A percentile compares a stretch with the other conserved stretches of the same genome.
Conservation (phyloP, 2,113 vertebrate genomes). For the Otus sunia region DNA sequence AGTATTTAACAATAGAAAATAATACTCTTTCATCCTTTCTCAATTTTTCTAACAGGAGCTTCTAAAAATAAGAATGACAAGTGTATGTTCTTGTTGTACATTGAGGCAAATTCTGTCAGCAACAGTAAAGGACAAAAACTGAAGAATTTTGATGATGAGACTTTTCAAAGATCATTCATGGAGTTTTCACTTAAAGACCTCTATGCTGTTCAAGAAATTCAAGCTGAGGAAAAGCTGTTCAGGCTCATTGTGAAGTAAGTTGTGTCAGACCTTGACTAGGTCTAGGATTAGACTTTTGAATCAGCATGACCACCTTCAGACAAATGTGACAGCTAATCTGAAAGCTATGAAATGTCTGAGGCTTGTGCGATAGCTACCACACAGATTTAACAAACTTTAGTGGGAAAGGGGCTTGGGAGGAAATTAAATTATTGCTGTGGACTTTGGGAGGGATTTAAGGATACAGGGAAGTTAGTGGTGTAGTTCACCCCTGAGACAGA, state of each 20-base stretch:
- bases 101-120: conserved; percentile 93
- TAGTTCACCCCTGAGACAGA: not conserved
- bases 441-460: not conserved
- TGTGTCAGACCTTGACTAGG: not conserved
- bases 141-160: conserved; percentile 74
- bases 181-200: conserved; percentile 97
- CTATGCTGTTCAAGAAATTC: conserved; percentile 96
- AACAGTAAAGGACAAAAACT: conserved; percentile 90
- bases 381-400: not conserved
- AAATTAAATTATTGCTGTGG: not conserved
- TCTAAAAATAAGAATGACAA: conserved; percentile 91
- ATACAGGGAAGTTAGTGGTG: not conserved
- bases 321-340: not conserved
- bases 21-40: not conserved
- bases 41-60: conserved; percentile 72
- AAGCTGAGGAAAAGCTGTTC: conserved; percentile 89
- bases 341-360: not conserved
- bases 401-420: not conserved
- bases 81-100: conserved; percentile 95
- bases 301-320: not conserved
- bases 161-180: conserved; percentile 73
- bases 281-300: not conserved
- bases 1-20: not conserved
- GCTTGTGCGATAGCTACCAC: not conserved
- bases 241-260: conserved; percentile 85